Percentiles rank a stretch among this genome's conserved stretches.
phyloP scores from a whole-genome alignment of 2,888 invertebrate species.

The Ligdia adustata region DNA sequence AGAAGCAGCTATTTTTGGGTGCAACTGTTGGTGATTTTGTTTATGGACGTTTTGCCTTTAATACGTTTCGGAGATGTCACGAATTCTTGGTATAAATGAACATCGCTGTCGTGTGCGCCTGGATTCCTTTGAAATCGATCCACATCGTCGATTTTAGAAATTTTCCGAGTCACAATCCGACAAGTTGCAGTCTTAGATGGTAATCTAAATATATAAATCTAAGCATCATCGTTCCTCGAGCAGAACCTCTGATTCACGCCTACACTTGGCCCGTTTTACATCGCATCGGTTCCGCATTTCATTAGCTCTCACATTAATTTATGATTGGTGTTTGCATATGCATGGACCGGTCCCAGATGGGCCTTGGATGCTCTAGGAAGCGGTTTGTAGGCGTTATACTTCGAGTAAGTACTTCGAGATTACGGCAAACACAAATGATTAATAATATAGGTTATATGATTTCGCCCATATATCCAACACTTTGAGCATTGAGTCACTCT shows the following conservation, averaged over 20 bases:
- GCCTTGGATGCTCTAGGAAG: constrained; percentile 35
- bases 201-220: constrained; percentile 15
- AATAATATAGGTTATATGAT: constrained; percentile 1
- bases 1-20: constrained; percentile 22
- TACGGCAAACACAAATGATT: background rate
- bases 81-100: constrained; percentile 9
- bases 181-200: background rate
- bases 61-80: constrained; percentile 1
- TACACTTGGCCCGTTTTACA: constrained; percentile 50
- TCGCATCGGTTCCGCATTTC: constrained; percentile 59
- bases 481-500: too few relatives aligned
- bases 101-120: background rate
- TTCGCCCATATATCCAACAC: background rate
- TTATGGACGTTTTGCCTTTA: constrained; percentile 12
- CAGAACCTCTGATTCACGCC: constrained; percentile 34
- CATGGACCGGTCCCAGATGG: constrained; percentile 39
- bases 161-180: background rate
- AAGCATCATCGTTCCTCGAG: constrained; percentile 16
- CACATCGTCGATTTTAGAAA: background rate
- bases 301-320: constrained; percentile 65
- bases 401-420: constrained; percentile 10
- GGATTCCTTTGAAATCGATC: constrained; percentile 13
- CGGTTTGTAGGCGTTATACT: constrained; percentile 35
- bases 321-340: constrained; percentile 58
- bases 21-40: constrained; percentile 24